phyloP scores from a whole-genome alignment of 2,888 invertebrate species.

The Epinotia nisella region DNA sequence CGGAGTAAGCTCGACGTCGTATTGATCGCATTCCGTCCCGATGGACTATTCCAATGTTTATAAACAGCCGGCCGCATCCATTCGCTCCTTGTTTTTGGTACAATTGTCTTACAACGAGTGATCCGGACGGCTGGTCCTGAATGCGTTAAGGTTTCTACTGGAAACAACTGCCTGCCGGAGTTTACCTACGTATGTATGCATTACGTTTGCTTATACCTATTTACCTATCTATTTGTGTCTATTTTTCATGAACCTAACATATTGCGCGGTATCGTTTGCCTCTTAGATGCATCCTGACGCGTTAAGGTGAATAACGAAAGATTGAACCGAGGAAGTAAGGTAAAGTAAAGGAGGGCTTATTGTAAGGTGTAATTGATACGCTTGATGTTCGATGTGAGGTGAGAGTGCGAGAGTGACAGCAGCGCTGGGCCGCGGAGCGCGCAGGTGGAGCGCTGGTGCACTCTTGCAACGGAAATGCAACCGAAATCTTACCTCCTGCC shows the following conservation, averaged over 20 bases:
- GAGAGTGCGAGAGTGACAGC: constrained; percentile 15
- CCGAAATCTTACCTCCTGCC: neutral
- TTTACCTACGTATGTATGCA: constrained; percentile 63
- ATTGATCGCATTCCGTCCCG: constrained; percentile 72
- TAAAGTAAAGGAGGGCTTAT: neutral
- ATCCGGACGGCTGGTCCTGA: constrained; percentile 63
- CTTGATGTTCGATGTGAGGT: constrained; percentile 6
- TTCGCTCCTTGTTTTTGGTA: constrained; percentile 73
- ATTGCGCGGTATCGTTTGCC: neutral
- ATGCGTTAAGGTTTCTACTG: constrained; percentile 57
- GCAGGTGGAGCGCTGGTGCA: constrained; percentile 25
- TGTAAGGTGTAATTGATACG: constrained; percentile 15
- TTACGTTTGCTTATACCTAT: neutral
- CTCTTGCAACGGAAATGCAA: constrained; percentile 26
- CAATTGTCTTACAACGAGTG: constrained; percentile 60
- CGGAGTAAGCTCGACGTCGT: constrained; percentile 62
- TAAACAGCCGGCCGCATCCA: constrained; percentile 80
- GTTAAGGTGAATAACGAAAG: neutral
- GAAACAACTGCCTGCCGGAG: constrained; percentile 60
- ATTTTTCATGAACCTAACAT: constrained; percentile 17
- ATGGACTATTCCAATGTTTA: constrained; percentile 76
- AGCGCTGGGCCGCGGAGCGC: constrained; percentile 16
- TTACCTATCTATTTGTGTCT: constrained; percentile 18
- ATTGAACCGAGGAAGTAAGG: neutral
- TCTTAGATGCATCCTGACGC: constrained; percentile 2